A percentile compares a stretch with the other conserved stretches of the same genome.
phyloP scores from a whole-genome alignment of 2,888 invertebrate species.

The Trachelus iudaicus region DNA sequence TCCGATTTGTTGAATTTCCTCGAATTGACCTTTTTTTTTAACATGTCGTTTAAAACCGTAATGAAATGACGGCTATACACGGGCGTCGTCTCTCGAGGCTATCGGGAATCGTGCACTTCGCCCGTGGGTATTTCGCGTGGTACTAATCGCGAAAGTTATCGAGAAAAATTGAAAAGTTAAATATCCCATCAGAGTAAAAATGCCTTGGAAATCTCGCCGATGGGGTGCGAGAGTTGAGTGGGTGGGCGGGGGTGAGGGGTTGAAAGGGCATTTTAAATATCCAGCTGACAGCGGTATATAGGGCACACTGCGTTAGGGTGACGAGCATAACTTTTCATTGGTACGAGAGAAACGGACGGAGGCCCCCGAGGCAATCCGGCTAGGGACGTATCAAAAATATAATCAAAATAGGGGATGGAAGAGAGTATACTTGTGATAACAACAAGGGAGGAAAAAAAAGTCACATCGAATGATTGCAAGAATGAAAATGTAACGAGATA shows the following conservation, averaged over 20 bases:
- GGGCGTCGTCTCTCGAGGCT: background rate
- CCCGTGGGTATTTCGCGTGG: background rate
- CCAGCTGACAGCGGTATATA: background rate
- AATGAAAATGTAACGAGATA: background rate
- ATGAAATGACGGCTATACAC: background rate
- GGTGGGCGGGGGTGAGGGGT: background rate
- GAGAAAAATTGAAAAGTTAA: constrained; percentile 52
- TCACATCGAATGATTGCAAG: background rate
- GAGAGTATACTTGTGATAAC: background rate
- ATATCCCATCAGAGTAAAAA: constrained; percentile 14
- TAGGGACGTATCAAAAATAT: background rate
- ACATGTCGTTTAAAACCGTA: background rate
- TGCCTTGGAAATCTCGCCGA: background rate
- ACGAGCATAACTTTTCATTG: background rate
- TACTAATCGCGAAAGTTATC: constrained; percentile 24
- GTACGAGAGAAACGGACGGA: background rate
- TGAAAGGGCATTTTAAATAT: background rate
- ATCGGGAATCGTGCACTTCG: background rate
- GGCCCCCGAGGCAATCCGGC: background rate
- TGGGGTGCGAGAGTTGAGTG: background rate
- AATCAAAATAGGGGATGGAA: background rate
- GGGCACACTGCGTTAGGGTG: background rate
- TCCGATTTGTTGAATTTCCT: background rate
- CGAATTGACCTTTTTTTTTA: background rate
- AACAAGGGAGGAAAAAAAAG: background rate